phyloP scores from a whole-genome alignment of 1,140 invertebrate species.

The Cheumatopsyche charites region DNA sequence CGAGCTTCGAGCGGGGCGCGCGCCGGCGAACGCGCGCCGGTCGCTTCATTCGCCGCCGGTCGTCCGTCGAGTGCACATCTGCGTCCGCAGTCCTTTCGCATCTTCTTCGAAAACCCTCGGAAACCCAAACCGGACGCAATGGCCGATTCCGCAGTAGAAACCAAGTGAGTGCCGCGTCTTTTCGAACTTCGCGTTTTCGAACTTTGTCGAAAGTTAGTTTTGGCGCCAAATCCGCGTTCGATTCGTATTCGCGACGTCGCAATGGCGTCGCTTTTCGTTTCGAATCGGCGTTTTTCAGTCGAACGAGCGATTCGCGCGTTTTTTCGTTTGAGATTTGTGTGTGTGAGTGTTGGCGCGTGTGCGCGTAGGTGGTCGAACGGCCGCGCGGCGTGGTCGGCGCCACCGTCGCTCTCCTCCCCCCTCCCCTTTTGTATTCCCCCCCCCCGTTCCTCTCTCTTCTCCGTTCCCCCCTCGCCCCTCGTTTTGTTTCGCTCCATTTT shows the following conservation, averaged over 20 bases:
- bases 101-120: constrained; percentile 19
- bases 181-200: not conserved
- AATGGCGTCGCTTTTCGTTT: not conserved
- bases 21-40: too few species aligned
- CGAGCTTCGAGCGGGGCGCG: constrained; percentile 1
- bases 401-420: constrained; percentile 35
- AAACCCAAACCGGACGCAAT: constrained; percentile 50
- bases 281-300: too few species aligned
- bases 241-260: not conserved
- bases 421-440: constrained; percentile 45
- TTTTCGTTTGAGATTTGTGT: not conserved
- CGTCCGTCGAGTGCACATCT: constrained; percentile 32
- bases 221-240: not conserved
- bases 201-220: constrained; percentile 7
- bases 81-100: constrained; percentile 19
- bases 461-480: constrained; percentile 46
- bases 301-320: not conserved
- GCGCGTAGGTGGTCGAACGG: constrained; percentile 20
- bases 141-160: constrained; percentile 61
- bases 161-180: constrained; percentile 55
- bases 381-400: constrained; percentile 45
- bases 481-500: not conserved
- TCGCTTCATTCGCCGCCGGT: constrained; percentile 22
- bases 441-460: not conserved
- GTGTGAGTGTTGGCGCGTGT: not conserved